A percentile compares a stretch with the other conserved stretches of the same genome.
Evolutionary conservation across 2,113 vertebrate genomes (phyloP).

Genomic region (Mystacornis crossleyi): DNA sequence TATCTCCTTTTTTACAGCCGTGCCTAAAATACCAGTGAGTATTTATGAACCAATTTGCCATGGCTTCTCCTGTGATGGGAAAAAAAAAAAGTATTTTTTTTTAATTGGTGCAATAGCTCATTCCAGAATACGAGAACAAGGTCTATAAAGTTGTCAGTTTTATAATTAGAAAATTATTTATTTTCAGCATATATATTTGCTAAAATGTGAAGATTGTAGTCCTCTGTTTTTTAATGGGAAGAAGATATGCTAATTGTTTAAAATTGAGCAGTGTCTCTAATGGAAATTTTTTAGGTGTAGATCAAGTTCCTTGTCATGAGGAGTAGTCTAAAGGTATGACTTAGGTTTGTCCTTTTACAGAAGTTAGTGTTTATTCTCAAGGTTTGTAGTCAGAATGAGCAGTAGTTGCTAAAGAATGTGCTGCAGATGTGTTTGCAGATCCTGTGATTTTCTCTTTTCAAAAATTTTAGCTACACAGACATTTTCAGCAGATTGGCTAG

Average conservation of each 20-base stretch:
- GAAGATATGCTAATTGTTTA: neutral
- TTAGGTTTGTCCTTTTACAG: slow-evolving; percentile 6
- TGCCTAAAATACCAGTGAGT: slow-evolving; percentile 38
- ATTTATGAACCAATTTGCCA: slow-evolving; percentile 65
- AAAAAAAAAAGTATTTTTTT: neutral
- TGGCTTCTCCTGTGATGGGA: neutral
- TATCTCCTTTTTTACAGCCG: slow-evolving; percentile 17
- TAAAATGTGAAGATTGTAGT: neutral
- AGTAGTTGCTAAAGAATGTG: neutral
- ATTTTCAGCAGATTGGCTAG: slow-evolving; percentile 5
- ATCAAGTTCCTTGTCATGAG: neutral
- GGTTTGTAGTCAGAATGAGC: neutral
- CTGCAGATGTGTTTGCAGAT: slow-evolving; percentile 40
- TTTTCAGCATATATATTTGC: slow-evolving; percentile 2
- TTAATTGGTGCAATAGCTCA: slow-evolving; percentile 32
- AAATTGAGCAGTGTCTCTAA: neutral
- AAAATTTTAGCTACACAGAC: slow-evolving; percentile 16
- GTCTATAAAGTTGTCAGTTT: slow-evolving; percentile 35
- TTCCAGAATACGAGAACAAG: slow-evolving; percentile 20
- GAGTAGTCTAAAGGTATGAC: neutral
- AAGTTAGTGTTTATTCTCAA: neutral
- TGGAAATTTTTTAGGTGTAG: neutral
- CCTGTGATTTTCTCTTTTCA: slow-evolving; percentile 46
- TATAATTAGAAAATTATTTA: slow-evolving; percentile 56
- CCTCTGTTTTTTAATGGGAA: neutral